A percentile compares a stretch with the other conserved stretches of the same genome.
These are phyloP conservation scores for Drosophila tanythrix DNA, from an alignment of 2,888 invertebrate species.

Conservation along the genomic window DNA sequence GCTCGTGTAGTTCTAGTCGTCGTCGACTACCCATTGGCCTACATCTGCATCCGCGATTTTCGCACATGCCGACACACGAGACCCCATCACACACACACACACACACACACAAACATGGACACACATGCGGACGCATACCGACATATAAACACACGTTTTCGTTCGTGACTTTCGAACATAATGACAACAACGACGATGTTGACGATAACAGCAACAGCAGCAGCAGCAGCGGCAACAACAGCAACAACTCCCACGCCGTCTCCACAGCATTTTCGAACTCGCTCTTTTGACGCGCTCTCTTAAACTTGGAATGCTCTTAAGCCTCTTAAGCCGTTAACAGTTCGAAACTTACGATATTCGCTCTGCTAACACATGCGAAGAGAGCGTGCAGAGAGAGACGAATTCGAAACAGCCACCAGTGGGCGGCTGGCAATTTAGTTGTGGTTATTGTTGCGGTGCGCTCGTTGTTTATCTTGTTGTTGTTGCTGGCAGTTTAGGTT, in stretches of 20 bases:
- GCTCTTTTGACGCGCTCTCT: slow-evolving; percentile 43
- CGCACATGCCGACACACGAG: slow-evolving; percentile 48
- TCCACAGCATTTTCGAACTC: slow-evolving; percentile 65
- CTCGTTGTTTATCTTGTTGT: slow-evolving; percentile 49
- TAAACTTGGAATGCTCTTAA: slow-evolving; percentile 67
- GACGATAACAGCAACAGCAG: slow-evolving; percentile 28
- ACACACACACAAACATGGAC: neutral
- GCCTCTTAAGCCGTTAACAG: slow-evolving; percentile 27
- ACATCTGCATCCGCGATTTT: slow-evolving; percentile 79
- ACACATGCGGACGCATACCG: slow-evolving; percentile 1
- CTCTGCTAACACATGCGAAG: slow-evolving; percentile 46
- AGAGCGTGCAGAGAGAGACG: slow-evolving; percentile 6
- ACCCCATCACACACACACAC: slow-evolving; percentile 9
- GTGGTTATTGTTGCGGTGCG: slow-evolving; percentile 45
- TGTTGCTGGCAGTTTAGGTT: slow-evolving; percentile 10
- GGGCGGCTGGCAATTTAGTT: slow-evolving; percentile 9
- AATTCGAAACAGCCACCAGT: slow-evolving; percentile 49
- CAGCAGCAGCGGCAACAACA: slow-evolving; percentile 14
- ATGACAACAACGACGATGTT: slow-evolving; percentile 44
- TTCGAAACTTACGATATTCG: slow-evolving; percentile 65
- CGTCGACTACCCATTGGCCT: slow-evolving; percentile 82
- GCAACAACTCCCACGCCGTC: slow-evolving; percentile 35
- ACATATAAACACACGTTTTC: slow-evolving; percentile 10
- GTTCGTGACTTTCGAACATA: slow-evolving; percentile 66
- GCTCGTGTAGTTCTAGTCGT: slow-evolving; percentile 54